Evolutionary conservation across 2,888 invertebrate genomes (phyloP), one percentile per base, ranked within the genome.

Genomic region (Polyommatus iphigenia): DNA sequence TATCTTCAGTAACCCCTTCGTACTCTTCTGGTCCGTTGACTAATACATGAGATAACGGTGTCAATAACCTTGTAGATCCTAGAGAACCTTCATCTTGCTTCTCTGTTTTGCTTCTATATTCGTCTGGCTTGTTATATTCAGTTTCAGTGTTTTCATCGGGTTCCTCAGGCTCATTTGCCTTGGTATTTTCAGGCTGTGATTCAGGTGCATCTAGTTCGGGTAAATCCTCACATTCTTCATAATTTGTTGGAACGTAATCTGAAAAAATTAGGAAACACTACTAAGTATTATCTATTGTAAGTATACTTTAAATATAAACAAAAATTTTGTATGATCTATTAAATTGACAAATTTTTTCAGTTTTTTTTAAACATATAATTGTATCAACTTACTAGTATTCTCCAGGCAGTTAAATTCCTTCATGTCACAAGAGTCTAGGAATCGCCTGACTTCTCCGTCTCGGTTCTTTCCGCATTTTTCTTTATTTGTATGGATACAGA

Each of bases 361-460:
- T 41, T 41, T 41, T 8, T 10, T 41, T 41, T 6, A 36, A 41
- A 41, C 2, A 24, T 24, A 24, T 24, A n/a, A n/a, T 62, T 10
- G 3, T 13, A 62, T 20, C 29, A 18, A 62, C 83, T 79, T 85
- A 92, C 92, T 84, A 76, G 85, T 82, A 13, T 83, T 81, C 57
- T 85, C 83, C 36, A 90, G 80, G 77, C 93, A 93, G 79, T 93
- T 93, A 77, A 84, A 92, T 78, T 93, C 92, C 78, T 85, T 79
- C n/a, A 93, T 85, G 76, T 93, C 93, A 80, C 93, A 93, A 0
- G 84, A 81, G 78, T 93, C 93, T 5, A 89, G 79, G 78, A 93
- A 93, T 72, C 89, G 80, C 3, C 93, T 85, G 3, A 81, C 50
- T 0, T 79, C 78, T 2, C 87, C 86, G 0, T 82, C 29, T 0